Base-by-base conservation (phyloP, 2,888 invertebrate species). In the Protodeltote pygarga region DNA sequence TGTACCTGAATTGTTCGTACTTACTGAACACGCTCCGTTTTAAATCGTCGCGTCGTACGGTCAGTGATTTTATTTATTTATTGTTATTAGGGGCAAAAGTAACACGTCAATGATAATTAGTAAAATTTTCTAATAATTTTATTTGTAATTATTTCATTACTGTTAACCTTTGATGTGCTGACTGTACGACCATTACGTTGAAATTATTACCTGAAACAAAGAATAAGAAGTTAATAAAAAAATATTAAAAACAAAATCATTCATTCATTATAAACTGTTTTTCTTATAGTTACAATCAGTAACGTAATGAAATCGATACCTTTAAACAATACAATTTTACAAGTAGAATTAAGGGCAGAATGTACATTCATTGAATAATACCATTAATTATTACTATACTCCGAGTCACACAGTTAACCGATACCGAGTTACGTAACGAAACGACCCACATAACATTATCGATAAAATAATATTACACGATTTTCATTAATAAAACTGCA, bases 131-230 rank as follows among this genome's bases (percentile, higher is more conserved):
- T n/a, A n/a, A n/a, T n/a, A n/a, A n/a, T n/a, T n/a, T n/a, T n/a
- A n/a, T n/a, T n/a, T n/a, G n/a, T n/a, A n/a, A n/a, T n/a, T n/a
- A n/a, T n/a, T n/a, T n/a, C n/a, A n/a, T n/a, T n/a, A n/a, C n/a
- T n/a, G n/a, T n/a, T n/a, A n/a, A n/a, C n/a, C n/a, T n/a, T n/a
- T n/a, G n/a, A n/a, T n/a, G n/a, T n/a, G n/a, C n/a, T n/a, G n/a
- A n/a, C n/a, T n/a, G n/a, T n/a, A n/a, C n/a, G n/a, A n/a, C n/a
- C n/a, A n/a, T n/a, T n/a, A n/a, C 17, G n/a, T 19, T 19, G 4
- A 21, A 37, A 37, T 37, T 35, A 24, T 35, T 66, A 66, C 66
- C 66, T 66, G 71, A 5, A 66, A 66, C 51, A 58, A 52, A 58
- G 27, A 34, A 42, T 10, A 13, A 0, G 11, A 46, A 5, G 2